phyloP scores from a whole-genome alignment of 2,797 vertebrate genomes.

The Huso huso region DNA sequence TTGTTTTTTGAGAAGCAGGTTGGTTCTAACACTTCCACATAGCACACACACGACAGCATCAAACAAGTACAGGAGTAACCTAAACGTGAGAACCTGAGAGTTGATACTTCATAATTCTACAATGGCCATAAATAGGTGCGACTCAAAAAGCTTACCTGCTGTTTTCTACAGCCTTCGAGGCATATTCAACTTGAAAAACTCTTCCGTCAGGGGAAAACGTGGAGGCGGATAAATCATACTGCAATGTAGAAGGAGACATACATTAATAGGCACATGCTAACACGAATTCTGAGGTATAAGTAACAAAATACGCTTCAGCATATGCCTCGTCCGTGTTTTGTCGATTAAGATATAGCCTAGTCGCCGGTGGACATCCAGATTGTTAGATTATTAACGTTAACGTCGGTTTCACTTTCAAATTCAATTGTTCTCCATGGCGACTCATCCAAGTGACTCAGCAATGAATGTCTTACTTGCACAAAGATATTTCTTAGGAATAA shows the following conservation, averaged over 20 bases:
- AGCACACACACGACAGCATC: not conserved
- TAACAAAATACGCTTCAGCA: not conserved
- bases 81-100: not conserved
- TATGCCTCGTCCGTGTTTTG: not conserved
- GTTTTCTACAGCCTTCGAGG: conserved; percentile 96
- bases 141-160: conserved; percentile 72
- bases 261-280: not conserved
- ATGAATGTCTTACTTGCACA: not conserved
- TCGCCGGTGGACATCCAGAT: not conserved
- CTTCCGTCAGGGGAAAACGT: conserved; percentile 95
- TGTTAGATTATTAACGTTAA: not conserved
- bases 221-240: conserved; percentile 95
- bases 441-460: conserved; percentile 56
- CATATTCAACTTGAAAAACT: conserved; percentile 96
- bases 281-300: not conserved
- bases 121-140: not conserved
- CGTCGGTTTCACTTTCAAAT: conserved; percentile 23
- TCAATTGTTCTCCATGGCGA: conserved; percentile 18
- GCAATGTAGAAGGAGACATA: conserved; percentile 17
- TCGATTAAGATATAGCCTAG: not conserved
- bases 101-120: conserved; percentile 16
- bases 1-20: not conserved
- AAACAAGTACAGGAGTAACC: not conserved
- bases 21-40: too few relatives aligned
- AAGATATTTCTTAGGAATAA: too few relatives aligned